Percentiles rank a stretch among this genome's conserved stretches.
Conservation (phyloP, 2,113 vertebrate species). For the Nibea albiflora region DNA sequence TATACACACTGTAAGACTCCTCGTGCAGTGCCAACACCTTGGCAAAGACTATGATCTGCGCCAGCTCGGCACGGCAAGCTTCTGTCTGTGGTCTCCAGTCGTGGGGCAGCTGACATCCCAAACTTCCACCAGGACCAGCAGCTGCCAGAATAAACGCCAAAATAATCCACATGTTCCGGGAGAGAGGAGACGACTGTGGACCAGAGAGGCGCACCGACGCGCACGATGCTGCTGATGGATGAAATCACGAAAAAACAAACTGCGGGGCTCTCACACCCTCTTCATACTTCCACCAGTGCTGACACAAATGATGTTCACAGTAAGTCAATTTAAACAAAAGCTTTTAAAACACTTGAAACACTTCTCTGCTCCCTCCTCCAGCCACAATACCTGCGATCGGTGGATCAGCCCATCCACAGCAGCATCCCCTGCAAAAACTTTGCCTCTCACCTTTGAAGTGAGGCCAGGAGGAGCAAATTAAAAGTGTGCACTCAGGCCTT, state of each 20-base stretch:
- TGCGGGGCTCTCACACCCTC: constrained; percentile 12
- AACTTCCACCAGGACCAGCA: constrained; percentile 47
- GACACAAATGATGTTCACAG: not conserved
- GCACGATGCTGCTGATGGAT: constrained; percentile 38
- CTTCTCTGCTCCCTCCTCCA: constrained; percentile 31
- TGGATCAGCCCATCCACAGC: constrained; percentile 41
- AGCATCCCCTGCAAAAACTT: constrained; percentile 37
- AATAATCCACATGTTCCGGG: constrained; percentile 76
- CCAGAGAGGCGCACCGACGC: constrained; percentile 25
- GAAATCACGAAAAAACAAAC: not conserved
- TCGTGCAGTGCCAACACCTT: constrained; percentile 86
- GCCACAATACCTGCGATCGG: constrained; percentile 32
- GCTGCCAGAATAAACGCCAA: constrained; percentile 66
- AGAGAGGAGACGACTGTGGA: constrained; percentile 9
- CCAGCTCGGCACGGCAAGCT: constrained; percentile 87
- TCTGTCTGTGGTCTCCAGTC: constrained; percentile 90
- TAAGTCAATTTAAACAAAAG: not conserved
- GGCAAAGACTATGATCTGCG: constrained; percentile 88
- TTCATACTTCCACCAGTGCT: not conserved
- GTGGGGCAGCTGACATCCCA: constrained; percentile 85
- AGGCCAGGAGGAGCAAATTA: not conserved
- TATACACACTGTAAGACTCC: constrained; percentile 86
- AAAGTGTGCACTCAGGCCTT: not conserved
- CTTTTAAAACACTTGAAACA: not conserved
- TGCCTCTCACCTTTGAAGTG: constrained; percentile 28